Conservation (phyloP, 2,888 invertebrate genomes). For the Calliscelio sp. region DNA sequence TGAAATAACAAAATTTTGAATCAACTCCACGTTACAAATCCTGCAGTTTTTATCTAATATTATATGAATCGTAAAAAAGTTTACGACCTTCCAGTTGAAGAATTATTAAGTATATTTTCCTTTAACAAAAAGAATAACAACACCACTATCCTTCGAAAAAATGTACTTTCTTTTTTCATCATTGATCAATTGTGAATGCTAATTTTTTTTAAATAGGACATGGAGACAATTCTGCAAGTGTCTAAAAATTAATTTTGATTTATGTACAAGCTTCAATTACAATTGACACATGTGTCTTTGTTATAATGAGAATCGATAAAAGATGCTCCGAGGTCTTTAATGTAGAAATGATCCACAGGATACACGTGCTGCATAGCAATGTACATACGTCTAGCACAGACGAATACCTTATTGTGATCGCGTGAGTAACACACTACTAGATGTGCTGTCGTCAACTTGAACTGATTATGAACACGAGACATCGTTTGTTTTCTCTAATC, state of each 20-base stretch:
- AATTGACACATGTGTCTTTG: constrained; percentile 16
- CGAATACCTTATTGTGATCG: constrained; percentile 47
- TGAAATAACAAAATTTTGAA: too few relatives aligned
- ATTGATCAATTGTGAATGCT: too few relatives aligned
- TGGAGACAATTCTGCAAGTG: background rate
- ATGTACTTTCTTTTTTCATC: too few relatives aligned
- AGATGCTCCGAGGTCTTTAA: constrained; percentile 39
- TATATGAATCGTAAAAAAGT: too few relatives aligned
- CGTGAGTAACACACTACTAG: constrained; percentile 42
- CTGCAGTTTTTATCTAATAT: too few relatives aligned
- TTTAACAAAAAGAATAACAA: too few relatives aligned
- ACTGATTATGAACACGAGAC: constrained; percentile 46
- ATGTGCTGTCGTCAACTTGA: constrained; percentile 34
- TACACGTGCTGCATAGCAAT: constrained; percentile 48
- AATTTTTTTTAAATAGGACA: too few relatives aligned
- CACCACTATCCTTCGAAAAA: too few relatives aligned
- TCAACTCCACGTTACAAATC: too few relatives aligned
- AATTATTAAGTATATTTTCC: too few relatives aligned
- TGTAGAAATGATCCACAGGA: constrained; percentile 32
- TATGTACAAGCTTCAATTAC: constrained; percentile 24
- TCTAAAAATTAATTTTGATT: background rate
- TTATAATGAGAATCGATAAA: constrained; percentile 48
- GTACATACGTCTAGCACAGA: constrained; percentile 45
- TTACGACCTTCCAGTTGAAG: too few relatives aligned
- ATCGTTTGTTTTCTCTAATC: constrained; percentile 34